Percentiles rank a stretch among this genome's conserved stretches.
These are phyloP conservation scores for Smithornis capensis DNA, from an alignment of 2,113 vertebrate genomes.

Conservation along the genomic window DNA sequence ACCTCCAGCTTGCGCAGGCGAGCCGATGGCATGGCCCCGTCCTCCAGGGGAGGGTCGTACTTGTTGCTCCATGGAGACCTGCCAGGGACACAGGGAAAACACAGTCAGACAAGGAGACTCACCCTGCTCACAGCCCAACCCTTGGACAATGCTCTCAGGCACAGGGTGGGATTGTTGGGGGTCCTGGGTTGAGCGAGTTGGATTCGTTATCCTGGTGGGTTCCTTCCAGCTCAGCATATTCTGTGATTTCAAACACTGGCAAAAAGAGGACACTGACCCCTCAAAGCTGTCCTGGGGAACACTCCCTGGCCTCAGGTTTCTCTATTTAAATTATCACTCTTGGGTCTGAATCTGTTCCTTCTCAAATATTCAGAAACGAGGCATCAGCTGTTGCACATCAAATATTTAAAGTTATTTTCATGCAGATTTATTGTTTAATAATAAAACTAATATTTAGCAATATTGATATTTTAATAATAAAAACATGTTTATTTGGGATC, in stretches of 20 bases:
- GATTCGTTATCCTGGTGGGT: neutral
- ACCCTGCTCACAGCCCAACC: rapidly evolving
- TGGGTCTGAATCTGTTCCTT: neutral
- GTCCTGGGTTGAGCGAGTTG: neutral
- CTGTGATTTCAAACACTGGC: neutral
- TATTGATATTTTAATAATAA: neutral
- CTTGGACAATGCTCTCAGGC: rapidly evolving
- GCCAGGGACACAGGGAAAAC: neutral
- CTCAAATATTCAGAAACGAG: neutral
- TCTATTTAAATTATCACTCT: neutral
- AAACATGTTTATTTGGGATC: neutral
- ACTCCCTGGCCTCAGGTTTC: neutral
- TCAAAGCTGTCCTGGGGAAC: neutral
- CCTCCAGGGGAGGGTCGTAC: constrained; percentile 96
- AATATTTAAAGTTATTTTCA: neutral
- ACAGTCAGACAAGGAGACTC: neutral
- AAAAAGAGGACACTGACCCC: neutral
- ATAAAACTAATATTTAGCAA: neutral
- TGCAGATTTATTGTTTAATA: neutral
- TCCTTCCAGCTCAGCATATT: neutral
- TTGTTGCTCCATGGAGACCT: constrained; percentile 99
- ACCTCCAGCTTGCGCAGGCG: constrained; percentile 97
- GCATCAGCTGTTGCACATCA: neutral
- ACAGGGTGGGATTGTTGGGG: neutral
- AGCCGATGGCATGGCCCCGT: constrained; percentile 96